phyloP scores from a whole-genome alignment of 2,113 vertebrate species.

The Psephotus haematonotus region DNA sequence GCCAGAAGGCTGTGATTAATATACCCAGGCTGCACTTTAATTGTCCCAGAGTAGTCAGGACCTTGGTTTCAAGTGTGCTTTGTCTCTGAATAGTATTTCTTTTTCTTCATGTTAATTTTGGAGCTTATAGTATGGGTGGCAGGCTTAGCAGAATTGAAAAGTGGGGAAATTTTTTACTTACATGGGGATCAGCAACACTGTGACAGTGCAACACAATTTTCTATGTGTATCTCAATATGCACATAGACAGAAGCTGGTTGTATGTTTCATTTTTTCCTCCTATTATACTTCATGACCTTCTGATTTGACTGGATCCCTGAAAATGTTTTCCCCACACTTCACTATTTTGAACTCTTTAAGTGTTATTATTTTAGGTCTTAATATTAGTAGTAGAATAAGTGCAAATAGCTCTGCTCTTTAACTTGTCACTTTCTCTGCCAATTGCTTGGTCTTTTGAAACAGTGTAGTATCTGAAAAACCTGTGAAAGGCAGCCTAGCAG shows the following conservation, averaged over 20 bases:
- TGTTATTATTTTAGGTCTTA: not conserved
- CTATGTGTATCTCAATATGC: not conserved
- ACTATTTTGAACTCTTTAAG: not conserved
- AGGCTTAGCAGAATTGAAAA: not conserved
- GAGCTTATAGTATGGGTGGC: not conserved
- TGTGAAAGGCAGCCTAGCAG: not conserved
- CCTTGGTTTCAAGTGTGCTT: conserved; percentile 31
- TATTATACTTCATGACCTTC: not conserved
- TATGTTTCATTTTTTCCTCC: not conserved
- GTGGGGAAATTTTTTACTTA: not conserved
- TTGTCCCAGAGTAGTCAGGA: conserved; percentile 3
- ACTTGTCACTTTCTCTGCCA: not conserved
- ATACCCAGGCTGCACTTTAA: conserved; percentile 9
- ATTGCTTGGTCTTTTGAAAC: not conserved
- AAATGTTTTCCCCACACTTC: not conserved
- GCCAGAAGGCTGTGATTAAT: conserved; percentile 51
- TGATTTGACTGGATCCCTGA: not conserved
- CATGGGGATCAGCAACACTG: not conserved
- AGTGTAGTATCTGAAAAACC: not conserved
- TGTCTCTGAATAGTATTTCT: conserved; percentile 6
- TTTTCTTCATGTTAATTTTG: conserved; percentile 4
- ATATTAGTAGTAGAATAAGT: not conserved
- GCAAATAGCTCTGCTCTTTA: not conserved
- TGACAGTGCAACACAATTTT: not conserved
- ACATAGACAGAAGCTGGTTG: not conserved